A percentile compares a stretch with the other conserved stretches of the same genome.
These are phyloP conservation scores for Heliothis virescens DNA, from an alignment of 1,140 invertebrate genomes.

Conservation along the genomic window DNA sequence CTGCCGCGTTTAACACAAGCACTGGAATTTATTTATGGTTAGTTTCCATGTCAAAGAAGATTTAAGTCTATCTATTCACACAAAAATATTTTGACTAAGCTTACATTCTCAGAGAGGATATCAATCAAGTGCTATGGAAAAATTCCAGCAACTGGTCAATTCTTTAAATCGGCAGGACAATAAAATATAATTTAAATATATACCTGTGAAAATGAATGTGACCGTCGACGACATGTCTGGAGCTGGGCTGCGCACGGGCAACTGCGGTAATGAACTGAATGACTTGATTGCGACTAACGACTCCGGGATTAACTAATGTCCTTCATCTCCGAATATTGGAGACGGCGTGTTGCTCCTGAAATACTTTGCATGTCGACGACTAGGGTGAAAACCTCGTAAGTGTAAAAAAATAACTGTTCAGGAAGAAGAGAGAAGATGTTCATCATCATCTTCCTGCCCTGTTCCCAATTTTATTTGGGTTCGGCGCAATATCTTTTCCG, in stretches of 20 bases:
- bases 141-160: background rate
- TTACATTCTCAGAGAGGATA: no score
- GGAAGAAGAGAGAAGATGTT: no score
- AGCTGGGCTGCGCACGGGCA: conserved; percentile 52
- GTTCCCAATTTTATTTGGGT: no score
- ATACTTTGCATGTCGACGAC: background rate
- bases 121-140: background rate
- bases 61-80: no score
- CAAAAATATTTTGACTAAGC: no score
- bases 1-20: conserved; percentile 2
- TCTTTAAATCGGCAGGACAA: background rate
- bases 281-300: conserved; percentile 76
- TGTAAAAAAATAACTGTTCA: no score
- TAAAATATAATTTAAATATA: background rate
- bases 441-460: no score
- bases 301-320: conserved; percentile 63
- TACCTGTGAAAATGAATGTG: conserved; percentile 64
- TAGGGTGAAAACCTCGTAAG: no score
- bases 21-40: background rate
- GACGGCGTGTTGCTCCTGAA: conserved; percentile 50
- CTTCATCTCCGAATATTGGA: conserved; percentile 54
- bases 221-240: conserved; percentile 63
- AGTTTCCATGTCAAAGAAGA: no score
- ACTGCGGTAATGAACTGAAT: conserved; percentile 74
- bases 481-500: no score